Evolutionary conservation across 2,113 vertebrate genomes (phyloP), one percentile per base, ranked within the genome.

Genomic region (Chlamydotis undulata): DNA sequence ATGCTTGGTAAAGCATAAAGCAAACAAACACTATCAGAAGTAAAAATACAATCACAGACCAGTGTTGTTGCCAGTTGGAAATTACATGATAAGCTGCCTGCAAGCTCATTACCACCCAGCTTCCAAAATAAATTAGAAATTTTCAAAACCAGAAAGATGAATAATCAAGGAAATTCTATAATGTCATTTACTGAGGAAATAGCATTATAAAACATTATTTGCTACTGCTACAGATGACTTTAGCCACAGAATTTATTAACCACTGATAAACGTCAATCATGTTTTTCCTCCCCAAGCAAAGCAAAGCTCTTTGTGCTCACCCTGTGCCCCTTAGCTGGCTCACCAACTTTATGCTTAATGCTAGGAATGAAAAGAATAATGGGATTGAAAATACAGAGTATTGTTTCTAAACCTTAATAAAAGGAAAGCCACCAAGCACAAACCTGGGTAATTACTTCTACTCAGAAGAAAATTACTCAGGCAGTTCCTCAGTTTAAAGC

Each of bases 141-240:
- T 92, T 91, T 79, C 79, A 77, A 91, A 95, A 57, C 22, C 75
- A 80, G 68, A 87, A 92, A 94, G 67, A 79, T 75, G 26, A 93
- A 77, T 69, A 92, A 91, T 90, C 86, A 78, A 87, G 73, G 67
- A 90, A 97, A 91, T 69, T 90, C 91, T 68, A 29, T 71, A 95
- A 82, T 65, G 35, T 37, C 63, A 33, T 70, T 95, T 74, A 63
- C 47, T 70, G 60, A 73, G 80, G 47, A 71, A 93, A 89, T 7
- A 59, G 55, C 67, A 89, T 87, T 76, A 86, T 60, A 78, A 94
- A 92, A 75, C 55, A 84, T 39, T 61, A 12, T 69, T 61, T 80
- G 25, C 37, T 63, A 45, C 70, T 71, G 49, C 65, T 77, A 57
- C 24, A 75, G 84, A 63, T 69, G 67, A 78, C 73, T 90, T 50